Evolutionary conservation across 2,113 vertebrate species (phyloP).

Genomic region (Notarius quadriscutis): DNA sequence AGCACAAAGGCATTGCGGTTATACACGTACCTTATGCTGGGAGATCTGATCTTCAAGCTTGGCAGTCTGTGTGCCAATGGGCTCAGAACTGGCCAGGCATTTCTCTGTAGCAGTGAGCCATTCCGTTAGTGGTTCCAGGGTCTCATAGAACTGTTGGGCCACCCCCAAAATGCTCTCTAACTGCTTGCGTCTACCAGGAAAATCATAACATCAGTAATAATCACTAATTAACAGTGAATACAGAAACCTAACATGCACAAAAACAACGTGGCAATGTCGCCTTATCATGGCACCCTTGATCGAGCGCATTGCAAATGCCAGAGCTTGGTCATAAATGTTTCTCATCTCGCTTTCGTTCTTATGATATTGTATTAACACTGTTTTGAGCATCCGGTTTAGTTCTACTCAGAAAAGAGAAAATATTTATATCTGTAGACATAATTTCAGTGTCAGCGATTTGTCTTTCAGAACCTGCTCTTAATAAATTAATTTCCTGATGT

Average conservation of each 20-base stretch:
- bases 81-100: slow-evolving; percentile 85
- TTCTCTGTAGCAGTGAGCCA: slow-evolving; percentile 89
- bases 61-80: slow-evolving; percentile 87
- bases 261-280: not conserved
- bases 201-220: not conserved
- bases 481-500: not conserved
- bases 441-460: not conserved
- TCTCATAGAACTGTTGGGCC: slow-evolving; percentile 93
- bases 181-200: slow-evolving; percentile 81
- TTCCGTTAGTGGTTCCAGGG: slow-evolving; percentile 86
- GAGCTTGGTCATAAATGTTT: not conserved
- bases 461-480: too few species aligned
- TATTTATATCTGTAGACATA: not conserved
- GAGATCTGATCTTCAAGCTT: slow-evolving; percentile 90
- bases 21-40: slow-evolving; percentile 84
- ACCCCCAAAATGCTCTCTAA: slow-evolving; percentile 90
- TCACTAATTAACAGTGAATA: not conserved
- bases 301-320: not conserved
- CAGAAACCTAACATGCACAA: not conserved
- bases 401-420: not conserved
- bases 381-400: not conserved
- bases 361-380: not conserved
- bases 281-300: not conserved
- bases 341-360: not conserved
- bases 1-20: too few species aligned